Percentiles rank a stretch among this genome's conserved stretches.
Evolutionary conservation across 92 coral and sea anemone genomes (phyloP).

Genomic region (Isaurus tuberculatus): DNA sequence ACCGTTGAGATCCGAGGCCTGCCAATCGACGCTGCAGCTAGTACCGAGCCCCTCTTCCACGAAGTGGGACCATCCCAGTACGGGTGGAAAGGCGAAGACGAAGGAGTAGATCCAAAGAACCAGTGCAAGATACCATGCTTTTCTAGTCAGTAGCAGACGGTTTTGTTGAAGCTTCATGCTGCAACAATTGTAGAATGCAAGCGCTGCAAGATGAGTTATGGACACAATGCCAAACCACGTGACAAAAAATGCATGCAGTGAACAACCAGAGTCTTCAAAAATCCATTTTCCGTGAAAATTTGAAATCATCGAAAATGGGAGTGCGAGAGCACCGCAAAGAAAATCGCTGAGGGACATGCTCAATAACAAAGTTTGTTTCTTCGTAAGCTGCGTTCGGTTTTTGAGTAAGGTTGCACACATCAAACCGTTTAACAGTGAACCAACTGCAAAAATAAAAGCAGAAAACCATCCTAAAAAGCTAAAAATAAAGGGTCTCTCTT

Average conservation of each 20-base stretch:
- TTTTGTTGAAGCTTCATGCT: neutral
- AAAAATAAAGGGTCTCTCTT: neutral
- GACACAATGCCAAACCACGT: constrained; percentile 7
- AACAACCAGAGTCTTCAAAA: neutral
- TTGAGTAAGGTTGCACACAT: neutral
- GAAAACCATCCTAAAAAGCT: neutral
- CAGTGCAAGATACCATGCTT: neutral
- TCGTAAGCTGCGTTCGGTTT: neutral
- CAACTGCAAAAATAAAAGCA: neutral
- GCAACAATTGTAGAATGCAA: neutral
- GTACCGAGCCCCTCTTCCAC: neutral
- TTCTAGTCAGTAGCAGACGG: neutral
- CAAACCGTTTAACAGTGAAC: neutral
- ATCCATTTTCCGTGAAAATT: neutral
- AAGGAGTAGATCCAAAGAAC: constrained; percentile 1
- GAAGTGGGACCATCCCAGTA: neutral
- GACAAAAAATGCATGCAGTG: neutral
- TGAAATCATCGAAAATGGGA: neutral
- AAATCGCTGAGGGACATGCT: constrained; percentile 8
- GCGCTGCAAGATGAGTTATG: neutral
- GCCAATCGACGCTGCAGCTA: constrained; percentile 8
- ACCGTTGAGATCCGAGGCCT: neutral
- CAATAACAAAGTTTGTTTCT: neutral
- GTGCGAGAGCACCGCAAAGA: neutral
- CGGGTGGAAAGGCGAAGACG: neutral